Evolutionary conservation across 1,140 invertebrate genomes (phyloP).

Genomic region (Venturia canescens): DNA sequence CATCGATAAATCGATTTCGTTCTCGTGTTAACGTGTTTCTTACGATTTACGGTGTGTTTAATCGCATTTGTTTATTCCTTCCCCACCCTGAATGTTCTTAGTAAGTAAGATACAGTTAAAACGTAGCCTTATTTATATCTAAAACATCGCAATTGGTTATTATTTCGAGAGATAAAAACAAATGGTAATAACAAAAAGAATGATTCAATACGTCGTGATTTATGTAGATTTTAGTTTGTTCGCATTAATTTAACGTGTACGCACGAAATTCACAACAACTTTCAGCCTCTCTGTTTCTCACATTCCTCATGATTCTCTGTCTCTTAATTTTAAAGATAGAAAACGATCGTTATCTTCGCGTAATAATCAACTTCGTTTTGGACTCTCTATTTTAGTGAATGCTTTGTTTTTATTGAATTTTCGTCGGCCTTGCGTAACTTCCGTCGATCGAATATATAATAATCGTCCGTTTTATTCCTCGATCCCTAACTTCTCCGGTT

Average conservation of each 20-base stretch:
- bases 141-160: constrained; percentile 25
- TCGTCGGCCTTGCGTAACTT: too few species aligned
- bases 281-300: constrained; percentile 14
- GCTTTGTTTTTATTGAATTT: not conserved
- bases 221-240: not conserved
- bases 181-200: not conserved
- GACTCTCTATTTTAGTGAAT: not conserved
- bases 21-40: constrained; percentile 17
- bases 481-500: too few species aligned
- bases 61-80: constrained; percentile 40
- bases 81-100: constrained; percentile 6
- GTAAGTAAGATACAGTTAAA: constrained; percentile 14
- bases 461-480: too few species aligned
- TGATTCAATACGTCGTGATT: not conserved
- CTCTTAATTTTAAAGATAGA: constrained; percentile 24
- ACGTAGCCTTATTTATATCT: constrained; percentile 34
- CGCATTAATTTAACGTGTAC: not conserved
- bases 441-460: too few species aligned
- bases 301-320: not conserved
- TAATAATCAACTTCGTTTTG: constrained; percentile 4
- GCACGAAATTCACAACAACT: not conserved
- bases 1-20: constrained; percentile 45
- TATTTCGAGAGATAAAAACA: constrained; percentile 7
- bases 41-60: constrained; percentile 13
- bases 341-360: not conserved